Evolutionary conservation across 1,140 invertebrate species (phyloP), one percentile per base, ranked within the genome.

Genomic region (Microplitis mediator): DNA sequence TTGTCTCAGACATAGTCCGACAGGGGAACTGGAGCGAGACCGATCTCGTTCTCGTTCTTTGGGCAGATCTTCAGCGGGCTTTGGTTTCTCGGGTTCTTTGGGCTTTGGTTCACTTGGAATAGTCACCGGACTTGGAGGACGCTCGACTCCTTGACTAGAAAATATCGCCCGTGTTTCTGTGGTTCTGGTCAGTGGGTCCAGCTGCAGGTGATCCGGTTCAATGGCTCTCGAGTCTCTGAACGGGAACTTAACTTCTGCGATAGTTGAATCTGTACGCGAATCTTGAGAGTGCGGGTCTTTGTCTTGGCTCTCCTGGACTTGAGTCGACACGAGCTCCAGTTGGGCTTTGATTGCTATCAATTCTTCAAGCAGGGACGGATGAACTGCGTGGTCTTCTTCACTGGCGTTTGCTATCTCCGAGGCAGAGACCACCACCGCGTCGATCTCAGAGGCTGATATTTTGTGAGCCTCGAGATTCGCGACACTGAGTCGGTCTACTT

Each of bases 391-490:
- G 3, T 75, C 66, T 2, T 70, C 75, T 4, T 61, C 69, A 0
- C 69, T 71, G n/a, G 69, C 71, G 16, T 75, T 80, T 4, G 74
- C 78, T 77, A 92, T 87, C 84, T 93, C 92, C n/a, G 89, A 87
- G 0, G 92, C 89, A 52, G 91, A 89, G 74, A 95, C 87, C 4
- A 91, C 90, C 51, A 90, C 88, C 2, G 92, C 91, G 79, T 95
- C 93, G 50, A 95, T 91, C 80, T 95, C 93, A 1, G 93, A 94
- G 0, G 94, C 93, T 14, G 91, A 86, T 63, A 95, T 93, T 81
- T 93, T 93, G 51, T 90, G 91, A 0, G 93, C 93, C 79, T 94
- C 91, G 16, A 95, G 81, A 76, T 93, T 92, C 34, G 91, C 91
- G 4, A 95, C 93, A 76, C 90, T 93, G 34, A 95, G 76, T 73